These are phyloP conservation scores for Theonella swinhoei DNA, from an alignment of 37 sponge, comb jelly and placozoan species.

Conservation along the genomic window DNA sequence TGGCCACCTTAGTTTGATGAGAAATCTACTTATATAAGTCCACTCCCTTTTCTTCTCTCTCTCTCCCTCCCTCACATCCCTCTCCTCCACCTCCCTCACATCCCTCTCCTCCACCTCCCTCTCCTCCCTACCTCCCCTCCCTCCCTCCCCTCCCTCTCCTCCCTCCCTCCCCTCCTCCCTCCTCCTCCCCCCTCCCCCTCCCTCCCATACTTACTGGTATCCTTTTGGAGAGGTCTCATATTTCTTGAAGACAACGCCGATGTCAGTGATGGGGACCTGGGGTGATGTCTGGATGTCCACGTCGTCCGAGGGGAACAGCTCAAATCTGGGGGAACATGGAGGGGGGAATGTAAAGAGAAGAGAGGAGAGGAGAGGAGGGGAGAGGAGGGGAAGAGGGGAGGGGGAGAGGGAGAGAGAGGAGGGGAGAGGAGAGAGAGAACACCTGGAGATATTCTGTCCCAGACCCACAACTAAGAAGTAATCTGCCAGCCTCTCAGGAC, in stretches of 20 bases:
- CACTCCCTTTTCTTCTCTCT: no score
- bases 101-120: background rate
- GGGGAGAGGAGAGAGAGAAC: no score
- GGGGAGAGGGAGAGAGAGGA: no score
- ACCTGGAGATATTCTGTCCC: constrained; percentile 13
- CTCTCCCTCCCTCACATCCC: background rate
- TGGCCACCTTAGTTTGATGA: no score
- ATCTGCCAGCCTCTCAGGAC: constrained; percentile 74
- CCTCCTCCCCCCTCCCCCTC: background rate
- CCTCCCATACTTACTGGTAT: constrained; percentile 34
- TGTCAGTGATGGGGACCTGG: constrained; percentile 75
- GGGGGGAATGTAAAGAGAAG: background rate
- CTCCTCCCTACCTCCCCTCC: background rate
- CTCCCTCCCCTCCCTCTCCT: background rate
- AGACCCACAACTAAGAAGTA: constrained; percentile 86
- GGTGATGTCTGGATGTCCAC: background rate
- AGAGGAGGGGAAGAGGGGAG: no score
- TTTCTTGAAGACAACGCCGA: constrained; percentile 54
- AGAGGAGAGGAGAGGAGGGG: no score
- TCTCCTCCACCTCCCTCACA: background rate
- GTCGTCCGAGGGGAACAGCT: constrained; percentile 29
- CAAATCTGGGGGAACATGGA: constrained; percentile 4
- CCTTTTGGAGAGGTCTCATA: constrained; percentile 72
- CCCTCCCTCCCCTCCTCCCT: background rate
- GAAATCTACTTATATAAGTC: no score